Conservation (phyloP, 1,140 invertebrate species). For the Heliconius congener region DNA sequence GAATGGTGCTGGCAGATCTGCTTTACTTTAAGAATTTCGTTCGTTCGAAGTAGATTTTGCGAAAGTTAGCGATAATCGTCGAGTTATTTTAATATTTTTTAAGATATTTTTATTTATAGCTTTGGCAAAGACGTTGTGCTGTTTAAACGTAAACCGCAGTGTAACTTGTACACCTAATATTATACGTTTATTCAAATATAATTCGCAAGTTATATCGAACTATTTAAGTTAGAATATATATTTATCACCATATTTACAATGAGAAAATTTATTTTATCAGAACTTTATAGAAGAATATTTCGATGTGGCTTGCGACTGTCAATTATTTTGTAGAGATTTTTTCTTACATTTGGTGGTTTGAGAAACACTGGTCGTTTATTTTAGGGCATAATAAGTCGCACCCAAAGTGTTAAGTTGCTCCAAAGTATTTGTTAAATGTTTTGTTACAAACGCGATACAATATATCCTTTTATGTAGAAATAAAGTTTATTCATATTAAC, state of each 20-base stretch:
- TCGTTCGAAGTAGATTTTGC: conserved; percentile 7
- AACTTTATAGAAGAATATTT: conserved; percentile 5
- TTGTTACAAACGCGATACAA: conserved; percentile 72
- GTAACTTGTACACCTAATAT: conserved; percentile 8
- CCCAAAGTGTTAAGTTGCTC: conserved; percentile 77
- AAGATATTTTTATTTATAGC: conserved; percentile 38
- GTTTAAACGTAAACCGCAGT: background rate
- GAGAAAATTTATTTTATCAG: conserved; percentile 5
- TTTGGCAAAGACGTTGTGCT: conserved; percentile 42
- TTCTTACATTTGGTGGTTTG: conserved; percentile 50
- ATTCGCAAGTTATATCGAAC: conserved; percentile 19
- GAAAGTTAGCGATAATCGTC: conserved; percentile 41
- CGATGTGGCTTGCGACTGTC: conserved; percentile 9
- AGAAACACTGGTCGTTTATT: conserved; percentile 78
- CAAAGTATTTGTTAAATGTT: conserved; percentile 81
- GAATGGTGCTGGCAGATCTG: conserved; percentile 78
- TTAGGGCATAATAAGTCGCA: conserved; percentile 77
- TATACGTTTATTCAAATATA: conserved; percentile 3
- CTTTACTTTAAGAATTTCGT: conserved; percentile 45
- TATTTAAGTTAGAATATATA: conserved; percentile 13
- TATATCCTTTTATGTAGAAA: conserved; percentile 78
- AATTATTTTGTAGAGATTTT: conserved; percentile 25
- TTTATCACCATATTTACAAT: conserved; percentile 18
- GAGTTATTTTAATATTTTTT: conserved; percentile 37
- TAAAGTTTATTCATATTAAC: conserved; percentile 79